phyloP scores from a whole-genome alignment of 2,113 vertebrate genomes.

The Rhineura floridana region DNA sequence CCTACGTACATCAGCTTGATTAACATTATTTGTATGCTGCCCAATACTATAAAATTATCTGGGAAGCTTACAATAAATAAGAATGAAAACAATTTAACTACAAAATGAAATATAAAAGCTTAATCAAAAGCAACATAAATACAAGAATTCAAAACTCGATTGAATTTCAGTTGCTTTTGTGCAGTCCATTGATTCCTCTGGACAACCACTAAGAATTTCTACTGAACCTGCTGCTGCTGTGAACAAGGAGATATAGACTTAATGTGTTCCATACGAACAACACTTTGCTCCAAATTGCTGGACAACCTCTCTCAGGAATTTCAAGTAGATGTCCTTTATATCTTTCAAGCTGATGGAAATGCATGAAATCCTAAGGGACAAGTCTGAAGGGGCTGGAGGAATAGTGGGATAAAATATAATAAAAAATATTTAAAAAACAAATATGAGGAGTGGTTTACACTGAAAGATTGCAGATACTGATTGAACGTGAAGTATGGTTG shows the following conservation, averaged over 20 bases:
- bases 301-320: background rate
- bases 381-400: background rate
- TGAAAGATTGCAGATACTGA: background rate
- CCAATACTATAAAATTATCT: background rate
- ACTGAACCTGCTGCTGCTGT: background rate
- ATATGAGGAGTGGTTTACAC: background rate
- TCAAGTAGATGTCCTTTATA: background rate
- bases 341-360: background rate
- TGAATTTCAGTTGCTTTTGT: background rate
- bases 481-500: background rate
- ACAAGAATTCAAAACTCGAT: background rate
- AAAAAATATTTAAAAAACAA: background rate
- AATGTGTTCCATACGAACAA: background rate
- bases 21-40: too few relatives aligned
- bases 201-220: background rate
- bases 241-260: background rate
- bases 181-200: background rate
- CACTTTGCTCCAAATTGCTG: background rate
- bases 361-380: background rate
- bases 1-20: too few relatives aligned
- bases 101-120: too few relatives aligned
- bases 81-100: background rate
- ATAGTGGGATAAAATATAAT: background rate
- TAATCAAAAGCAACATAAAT: background rate
- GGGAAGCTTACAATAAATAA: background rate